Base-by-base conservation (phyloP, 2,113 vertebrate genomes). In the Pelecanoides urinatrix region DNA sequence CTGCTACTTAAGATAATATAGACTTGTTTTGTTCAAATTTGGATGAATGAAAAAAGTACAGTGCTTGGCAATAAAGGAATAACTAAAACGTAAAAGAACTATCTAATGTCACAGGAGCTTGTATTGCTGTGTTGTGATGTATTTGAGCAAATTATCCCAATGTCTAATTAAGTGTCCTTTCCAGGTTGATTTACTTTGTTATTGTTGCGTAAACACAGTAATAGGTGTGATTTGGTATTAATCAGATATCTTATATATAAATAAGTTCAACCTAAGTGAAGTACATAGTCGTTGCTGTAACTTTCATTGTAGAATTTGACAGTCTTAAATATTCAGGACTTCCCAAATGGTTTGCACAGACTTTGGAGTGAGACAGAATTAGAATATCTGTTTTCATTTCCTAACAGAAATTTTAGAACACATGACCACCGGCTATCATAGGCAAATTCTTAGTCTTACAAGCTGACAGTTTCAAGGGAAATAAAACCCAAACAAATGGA, bases 361-460 rank as follows among this genome's bases (percentile, higher is more conserved):
- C 52, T 56, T 58, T 44, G 81, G 50, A 58, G 50, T 16, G 32
- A 85, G 66, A 34, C 74, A 73, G 59, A 70, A n/a, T 42, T 42
- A 63, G n/a, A n/a, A n/a, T 44, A 63, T 25, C 30, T 14, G 11
- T 70, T 71, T 71, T 15, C 13, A 16, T 55, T 73, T 25, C 70
- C 30, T 62, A n/a, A 49, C 40, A 62, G 47, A 45, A 34, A 17
- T 47, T 61, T 56, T 25, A 36, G 40, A 68, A 62, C 40, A 10
- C 1, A 0, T 17, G 30, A 38, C 47, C 16, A 4, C 49, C 1
- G 2, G 29, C 50, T 65, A 4, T 53, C 13, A 8, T 40, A 45
- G 52, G 45, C 67, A 18, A 53, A 66, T 72, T 34, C 45, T n/a
- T 73, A 34, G n/a, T 79, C 38, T 67, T 79, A 30, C 66, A 9